Percentiles rank a stretch among this genome's conserved stretches.
Conservation (phyloP, 2,113 vertebrate species). For the zebrafish (Danio rerio) region GRCz12tu NC_133192.1:33920501-33921000, state of each 20-base stretch:
- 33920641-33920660: background rate
- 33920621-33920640: slow-evolving; percentile 38
- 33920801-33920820: background rate
- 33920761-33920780: background rate
- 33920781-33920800: background rate
- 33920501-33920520: slow-evolving; percentile 40
- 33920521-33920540: slow-evolving; percentile 46
- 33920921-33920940: too few relatives aligned
- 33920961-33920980: too few relatives aligned
- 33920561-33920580: slow-evolving; percentile 31
- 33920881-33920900: too few relatives aligned
- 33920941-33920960: too few relatives aligned
- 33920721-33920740: background rate
- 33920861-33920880: background rate
- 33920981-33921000: too few relatives aligned
- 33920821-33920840: background rate
- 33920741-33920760: background rate
- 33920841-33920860: background rate
- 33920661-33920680: slow-evolving; percentile 19
- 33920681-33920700: slow-evolving; percentile 13
- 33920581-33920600: slow-evolving; percentile 34
- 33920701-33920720: background rate
- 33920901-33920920: too few relatives aligned
- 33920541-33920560: slow-evolving; percentile 42
- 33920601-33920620: slow-evolving; percentile 36